Base-by-base conservation (phyloP, 2,113 vertebrate genomes). In the Sebastes schlegelii region DNA sequence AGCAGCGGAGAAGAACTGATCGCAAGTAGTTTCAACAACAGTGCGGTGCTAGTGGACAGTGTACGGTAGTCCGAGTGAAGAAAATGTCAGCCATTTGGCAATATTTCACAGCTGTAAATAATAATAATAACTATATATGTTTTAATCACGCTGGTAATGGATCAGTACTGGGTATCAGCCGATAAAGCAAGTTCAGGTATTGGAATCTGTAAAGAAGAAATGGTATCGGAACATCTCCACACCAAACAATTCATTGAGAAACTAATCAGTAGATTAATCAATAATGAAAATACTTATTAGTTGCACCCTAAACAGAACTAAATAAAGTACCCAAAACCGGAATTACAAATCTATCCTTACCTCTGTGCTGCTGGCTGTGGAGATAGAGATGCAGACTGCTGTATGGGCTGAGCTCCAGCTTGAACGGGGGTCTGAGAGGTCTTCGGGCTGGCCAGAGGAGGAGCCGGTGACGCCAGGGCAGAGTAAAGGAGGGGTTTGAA, bases 371-470 rank as follows among this genome's bases (percentile, higher is more conserved):
- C 77, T 40, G 66, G 26, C 7, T 16, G 10, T 13, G 68, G 17
- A 2, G 51, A 17, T 52, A 16, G 75, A 34, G 85, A 58, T n/a
- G 79, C 16, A 43, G 77, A 8, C 16, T n/a, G 42, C 0, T 42
- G 74, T 0, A 2, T 26, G 23, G 84, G 9, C 46, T 13, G 74
- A 21, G 55, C 5, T 61, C 2, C 71, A 3, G 60, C 21, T 16
- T 75, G 23, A 67, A 73, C 17, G 62, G 34, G 12, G 11, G 71
- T 40, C 74, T 34, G 34, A 34, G 34, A 34, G 34, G 34, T 34
- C 34, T 65, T 60, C 4, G 92, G 58, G 43, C 89, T 94, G 81
- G 94, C 78, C 90, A 93, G 51, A 82, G 91, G 67, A 90, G 87
- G 52, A 83, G 94, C 87, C 17, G 92, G 89, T 17, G 93, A 95